Percentiles rank a stretch among this genome's conserved stretches.
phyloP scores from a whole-genome alignment of 1,140 invertebrate genomes.

The Drosophila bocqueti region DNA sequence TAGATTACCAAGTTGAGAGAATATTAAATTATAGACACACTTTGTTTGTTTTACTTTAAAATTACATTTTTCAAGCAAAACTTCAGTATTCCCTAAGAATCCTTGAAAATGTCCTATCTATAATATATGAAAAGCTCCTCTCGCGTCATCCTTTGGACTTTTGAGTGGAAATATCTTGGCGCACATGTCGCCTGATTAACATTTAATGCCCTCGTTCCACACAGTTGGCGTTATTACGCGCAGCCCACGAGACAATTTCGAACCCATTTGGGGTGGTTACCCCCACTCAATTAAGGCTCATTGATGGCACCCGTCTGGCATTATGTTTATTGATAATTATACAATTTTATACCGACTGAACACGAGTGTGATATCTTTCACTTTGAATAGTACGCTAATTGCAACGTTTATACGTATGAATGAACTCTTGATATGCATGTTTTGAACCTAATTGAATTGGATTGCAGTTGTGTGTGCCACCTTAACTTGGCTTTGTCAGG shows the following conservation, averaged over 20 bases:
- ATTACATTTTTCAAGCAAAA: neutral
- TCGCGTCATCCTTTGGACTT: neutral
- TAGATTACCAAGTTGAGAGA: too few species aligned
- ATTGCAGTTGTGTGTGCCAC: neutral
- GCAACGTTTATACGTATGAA: neutral
- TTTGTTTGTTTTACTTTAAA: neutral
- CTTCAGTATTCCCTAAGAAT: neutral
- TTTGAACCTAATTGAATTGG: slow-evolving; percentile 2
- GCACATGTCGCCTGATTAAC: slow-evolving; percentile 17
- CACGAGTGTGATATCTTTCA: neutral
- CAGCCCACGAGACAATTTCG: slow-evolving; percentile 2
- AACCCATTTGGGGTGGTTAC: slow-evolving; percentile 1
- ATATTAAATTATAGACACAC: neutral
- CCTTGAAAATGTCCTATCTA: neutral
- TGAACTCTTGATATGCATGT: neutral
- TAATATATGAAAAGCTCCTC: neutral
- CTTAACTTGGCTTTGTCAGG: neutral
- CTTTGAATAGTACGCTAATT: neutral
- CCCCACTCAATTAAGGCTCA: slow-evolving; percentile 10
- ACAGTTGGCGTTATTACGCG: slow-evolving; percentile 12
- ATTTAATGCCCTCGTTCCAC: slow-evolving; percentile 11
- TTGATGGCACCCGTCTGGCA: slow-evolving; percentile 3
- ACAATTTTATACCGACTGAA: slow-evolving; percentile 9
- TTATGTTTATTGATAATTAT: slow-evolving; percentile 15
- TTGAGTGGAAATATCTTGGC: neutral